Conservation (phyloP, 1,140 invertebrate genomes). For the Papilio dardanus region DNA sequence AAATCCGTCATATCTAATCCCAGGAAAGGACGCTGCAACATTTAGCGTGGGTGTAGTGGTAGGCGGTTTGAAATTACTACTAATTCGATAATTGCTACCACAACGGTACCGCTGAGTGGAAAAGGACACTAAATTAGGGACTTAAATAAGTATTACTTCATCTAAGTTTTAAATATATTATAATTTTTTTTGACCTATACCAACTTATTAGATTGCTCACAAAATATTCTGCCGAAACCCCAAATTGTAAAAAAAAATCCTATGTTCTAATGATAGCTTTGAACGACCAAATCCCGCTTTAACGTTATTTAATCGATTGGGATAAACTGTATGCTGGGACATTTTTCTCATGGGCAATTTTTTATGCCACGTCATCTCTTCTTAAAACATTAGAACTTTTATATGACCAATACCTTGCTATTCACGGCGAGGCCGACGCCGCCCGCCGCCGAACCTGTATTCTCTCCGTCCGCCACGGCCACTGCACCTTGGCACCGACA, state of each 20-base stretch:
- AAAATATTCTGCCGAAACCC: too few relatives aligned
- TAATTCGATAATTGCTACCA: not conserved
- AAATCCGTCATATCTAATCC: not conserved
- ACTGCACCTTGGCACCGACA: conserved; percentile 48
- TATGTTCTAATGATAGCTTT: too few relatives aligned
- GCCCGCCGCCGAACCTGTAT: conserved; percentile 60
- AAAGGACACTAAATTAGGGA: not conserved
- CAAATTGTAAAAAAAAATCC: too few relatives aligned
- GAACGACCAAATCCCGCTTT: too few relatives aligned
- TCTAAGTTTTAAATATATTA: too few relatives aligned
- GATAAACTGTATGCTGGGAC: too few relatives aligned
- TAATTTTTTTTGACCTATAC: too few relatives aligned
- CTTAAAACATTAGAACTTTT: too few relatives aligned
- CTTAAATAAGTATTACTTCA: too few relatives aligned
- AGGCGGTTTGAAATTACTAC: not conserved
- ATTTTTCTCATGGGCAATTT: too few relatives aligned
- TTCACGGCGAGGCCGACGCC: conserved; percentile 79
- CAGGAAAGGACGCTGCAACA: not conserved
- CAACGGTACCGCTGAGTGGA: not conserved
- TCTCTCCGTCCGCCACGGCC: conserved; percentile 75
- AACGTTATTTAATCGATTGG: not conserved
- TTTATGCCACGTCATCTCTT: too few relatives aligned
- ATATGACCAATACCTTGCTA: conserved; percentile 65
- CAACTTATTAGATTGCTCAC: too few relatives aligned
- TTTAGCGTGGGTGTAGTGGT: not conserved